Percentiles rank a stretch among this genome's conserved stretches.
Conservation (phyloP, 23 tunicate species). For the Ciona savignyi region DNA sequence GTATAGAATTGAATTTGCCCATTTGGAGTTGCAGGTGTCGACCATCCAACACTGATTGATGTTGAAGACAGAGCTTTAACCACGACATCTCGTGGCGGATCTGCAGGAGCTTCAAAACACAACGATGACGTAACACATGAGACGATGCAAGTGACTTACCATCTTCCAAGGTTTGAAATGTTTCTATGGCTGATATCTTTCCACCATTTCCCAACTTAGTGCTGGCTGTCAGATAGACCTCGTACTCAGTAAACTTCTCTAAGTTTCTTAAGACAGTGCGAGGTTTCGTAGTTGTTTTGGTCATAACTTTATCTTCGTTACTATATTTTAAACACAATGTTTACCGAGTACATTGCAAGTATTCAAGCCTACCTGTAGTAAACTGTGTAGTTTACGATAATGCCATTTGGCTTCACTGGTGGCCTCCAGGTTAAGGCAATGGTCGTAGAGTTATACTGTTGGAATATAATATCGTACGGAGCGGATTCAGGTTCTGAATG, state of each 20-base stretch:
- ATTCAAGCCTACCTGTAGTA: not conserved
- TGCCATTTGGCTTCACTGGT: slow-evolving; percentile 45
- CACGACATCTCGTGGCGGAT: slow-evolving; percentile 36
- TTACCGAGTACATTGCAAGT: too few species aligned
- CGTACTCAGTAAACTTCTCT: not conserved
- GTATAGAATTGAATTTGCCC: slow-evolving; percentile 38
- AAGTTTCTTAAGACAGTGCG: not conserved
- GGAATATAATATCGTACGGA: not conserved
- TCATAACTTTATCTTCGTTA: not conserved
- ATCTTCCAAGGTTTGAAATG: not conserved
- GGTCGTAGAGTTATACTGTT: not conserved
- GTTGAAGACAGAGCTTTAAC: slow-evolving; percentile 46
- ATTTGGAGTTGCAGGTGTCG: slow-evolving; percentile 32
- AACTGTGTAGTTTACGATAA: not conserved
- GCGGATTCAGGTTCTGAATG: not conserved
- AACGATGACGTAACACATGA: slow-evolving; percentile 4
- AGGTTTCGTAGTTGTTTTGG: not conserved
- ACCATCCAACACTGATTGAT: slow-evolving; percentile 49
- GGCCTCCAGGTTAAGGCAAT: slow-evolving; percentile 19
- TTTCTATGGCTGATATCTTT: not conserved
- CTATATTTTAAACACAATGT: too few species aligned
- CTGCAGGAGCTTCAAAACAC: slow-evolving; percentile 21
- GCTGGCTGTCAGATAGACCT: not conserved
- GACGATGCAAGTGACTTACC: not conserved
- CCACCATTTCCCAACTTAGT: not conserved